These are phyloP conservation scores for Teinopalpus imperialis DNA, from an alignment of 2,888 invertebrate genomes.

Conservation along the genomic window DNA sequence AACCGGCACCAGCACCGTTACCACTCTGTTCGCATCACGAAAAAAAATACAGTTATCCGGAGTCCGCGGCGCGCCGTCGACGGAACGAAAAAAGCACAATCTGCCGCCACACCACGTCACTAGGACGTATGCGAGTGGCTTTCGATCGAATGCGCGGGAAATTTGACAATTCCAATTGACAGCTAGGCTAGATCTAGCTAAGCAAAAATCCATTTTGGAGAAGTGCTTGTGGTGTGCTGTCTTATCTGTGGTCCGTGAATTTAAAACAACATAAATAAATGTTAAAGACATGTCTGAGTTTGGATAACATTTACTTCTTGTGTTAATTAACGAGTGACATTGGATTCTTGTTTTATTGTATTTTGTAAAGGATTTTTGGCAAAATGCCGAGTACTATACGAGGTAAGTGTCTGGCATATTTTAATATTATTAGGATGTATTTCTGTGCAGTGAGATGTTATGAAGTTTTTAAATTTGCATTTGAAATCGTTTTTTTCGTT, in stretches of 20 bases:
- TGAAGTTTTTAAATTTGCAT: constrained; percentile 3
- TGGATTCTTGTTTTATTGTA: constrained; percentile 37
- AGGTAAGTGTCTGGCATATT: constrained; percentile 53
- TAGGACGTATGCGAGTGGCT: constrained; percentile 62
- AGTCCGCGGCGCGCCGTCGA: constrained; percentile 52
- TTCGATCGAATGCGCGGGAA: constrained; percentile 35
- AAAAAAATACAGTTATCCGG: constrained; percentile 76
- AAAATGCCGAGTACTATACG: constrained; percentile 80
- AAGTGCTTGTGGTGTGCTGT: constrained; percentile 32
- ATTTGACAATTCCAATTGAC: constrained; percentile 56
- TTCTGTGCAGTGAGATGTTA: not conserved
- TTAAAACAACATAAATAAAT: constrained; percentile 12
- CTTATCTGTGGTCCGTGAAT: constrained; percentile 24
- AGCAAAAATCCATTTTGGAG: constrained; percentile 37
- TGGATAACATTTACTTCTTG: constrained; percentile 45
- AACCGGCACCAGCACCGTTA: constrained; percentile 73
- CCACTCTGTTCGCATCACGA: constrained; percentile 62
- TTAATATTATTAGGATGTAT: constrained; percentile 5
- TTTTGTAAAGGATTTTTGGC: constrained; percentile 51
- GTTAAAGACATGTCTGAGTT: constrained; percentile 51
- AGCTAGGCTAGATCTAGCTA: constrained; percentile 12
- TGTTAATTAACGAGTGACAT: constrained; percentile 42
- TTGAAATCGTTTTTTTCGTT: constrained; percentile 16
- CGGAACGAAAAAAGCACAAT: constrained; percentile 74
- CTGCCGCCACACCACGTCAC: constrained; percentile 60